Evolutionary conservation across 2,888 invertebrate species (phyloP), one percentile per base, ranked within the genome.

Genomic region (Reticulitermes lucifugus): DNA sequence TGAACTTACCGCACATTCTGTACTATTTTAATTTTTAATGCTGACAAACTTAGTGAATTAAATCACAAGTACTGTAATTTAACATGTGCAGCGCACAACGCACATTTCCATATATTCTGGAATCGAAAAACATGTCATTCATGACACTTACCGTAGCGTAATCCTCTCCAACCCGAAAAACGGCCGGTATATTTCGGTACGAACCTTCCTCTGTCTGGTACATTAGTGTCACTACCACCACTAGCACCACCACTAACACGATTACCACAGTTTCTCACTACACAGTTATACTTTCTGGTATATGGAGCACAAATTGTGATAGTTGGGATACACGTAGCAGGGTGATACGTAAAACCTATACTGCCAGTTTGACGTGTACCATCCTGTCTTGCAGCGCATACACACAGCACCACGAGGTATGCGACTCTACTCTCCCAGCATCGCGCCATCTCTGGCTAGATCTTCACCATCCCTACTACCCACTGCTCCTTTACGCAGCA

Each of bases 131-230:
- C 18, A 18, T 18, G 18, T 55, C 12, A 14, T 55, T 85, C 84
- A 86, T 85, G 29, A 75, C 60, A 85, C 79, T 81, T 43, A 81
- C 81, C 81, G 29, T 81, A 65, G 9, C 81, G 81, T 7, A 81
- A 60, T 65, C 81, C 81, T 43, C 65, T 65, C 81, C 81, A 81
- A 29, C 70, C 70, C 5, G 65, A 43, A 43, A 65, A 81, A 9
- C 81, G 25, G n/a, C 29, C 81, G n/a, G 81, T 81, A 25, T 81
- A 81, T 43, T 81, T 81, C 18, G 81, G 81, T 60, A 81, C 60
- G 51, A 81, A 81, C 22, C 43, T 41, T 12, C 65, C 65, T n/a
- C 81, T 81, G 0, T n/a, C 81, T 35, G 12, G 43, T 12, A 41
- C n/a, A 46, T 46, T 43, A 46, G 21, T 41, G 18, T n/a, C 35